Base-by-base conservation (phyloP, 2,888 invertebrate genomes). In the Phyto melanocephala region DNA sequence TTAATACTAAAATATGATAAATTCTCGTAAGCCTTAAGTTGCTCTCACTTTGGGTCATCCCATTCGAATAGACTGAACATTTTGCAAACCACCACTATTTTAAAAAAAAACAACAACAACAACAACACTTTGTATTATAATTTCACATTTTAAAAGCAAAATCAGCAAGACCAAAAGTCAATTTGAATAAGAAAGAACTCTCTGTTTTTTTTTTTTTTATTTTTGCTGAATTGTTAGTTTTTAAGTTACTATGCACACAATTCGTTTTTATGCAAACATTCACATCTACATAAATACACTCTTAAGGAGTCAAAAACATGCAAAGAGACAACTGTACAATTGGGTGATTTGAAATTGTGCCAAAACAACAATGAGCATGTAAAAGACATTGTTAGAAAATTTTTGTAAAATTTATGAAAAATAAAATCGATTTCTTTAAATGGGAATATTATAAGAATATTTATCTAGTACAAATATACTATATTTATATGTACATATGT, bases 341-440 rank as follows among this genome's bases (percentile, higher is more conserved):
- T 33, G 15, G 15, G 37, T 5, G 37, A 70, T 58, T 70, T 70
- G 56, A 56, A 70, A 56, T 33, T 45, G 70, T 42, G 70, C 70
- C 70, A 70, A 68, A 42, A 15, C 22, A 54, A 33, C 33, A 56
- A 37, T 37, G 11, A 45, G 45, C n/a, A 20, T 56, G 15, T 3
- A 56, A 67, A 40, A 68, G 11, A 33, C 33, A 35, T 47, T 37
- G 42, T 45, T 15, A 13, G 0, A 33, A 17, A 35, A 17, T 10
- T 35, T 52, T 2, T 17, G 11, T 11, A 11, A 10, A 56, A 56
- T 24, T 50, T 50, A 28, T 54, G 7, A 5, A 17, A 24, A 2
- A 24, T 24, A 17, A 47, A 47, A 17, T 28, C 28, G 28, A 28
- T 28, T 28, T 28, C 6, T 28, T 28, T 28, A 28, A 28, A 28